These are phyloP conservation scores for Phylloscopus trochilus DNA, from an alignment of 2,113 vertebrate species.

Conservation along the genomic window DNA sequence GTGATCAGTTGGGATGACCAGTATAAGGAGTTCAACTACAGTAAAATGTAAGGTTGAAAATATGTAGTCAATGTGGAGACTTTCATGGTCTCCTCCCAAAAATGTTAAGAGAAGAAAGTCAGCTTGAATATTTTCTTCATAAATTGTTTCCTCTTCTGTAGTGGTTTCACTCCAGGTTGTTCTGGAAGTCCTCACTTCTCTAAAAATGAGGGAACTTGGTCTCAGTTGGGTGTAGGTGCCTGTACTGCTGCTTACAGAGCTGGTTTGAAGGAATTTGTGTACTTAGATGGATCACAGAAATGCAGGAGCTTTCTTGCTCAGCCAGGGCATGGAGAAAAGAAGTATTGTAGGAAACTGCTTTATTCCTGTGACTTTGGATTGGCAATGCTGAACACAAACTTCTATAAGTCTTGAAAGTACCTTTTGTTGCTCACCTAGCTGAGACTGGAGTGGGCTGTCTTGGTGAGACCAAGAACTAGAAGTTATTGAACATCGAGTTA, in stretches of 20 bases:
- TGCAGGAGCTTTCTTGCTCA: background rate
- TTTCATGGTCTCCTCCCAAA: background rate
- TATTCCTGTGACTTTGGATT: background rate
- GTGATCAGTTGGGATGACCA: background rate
- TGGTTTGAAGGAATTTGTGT: background rate
- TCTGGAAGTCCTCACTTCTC: background rate
- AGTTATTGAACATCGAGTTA: background rate
- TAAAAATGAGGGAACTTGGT: background rate
- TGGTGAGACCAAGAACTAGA: background rate
- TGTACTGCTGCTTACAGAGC: background rate
- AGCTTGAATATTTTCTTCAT: background rate
- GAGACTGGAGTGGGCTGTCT: background rate
- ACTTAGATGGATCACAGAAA: background rate
- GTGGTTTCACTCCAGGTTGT: background rate
- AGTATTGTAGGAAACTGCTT: background rate
- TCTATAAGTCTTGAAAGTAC: background rate
- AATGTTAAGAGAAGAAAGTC: background rate
- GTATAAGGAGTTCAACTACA: background rate
- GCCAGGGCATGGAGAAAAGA: background rate
- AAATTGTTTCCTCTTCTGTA: background rate
- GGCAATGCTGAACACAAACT: background rate
- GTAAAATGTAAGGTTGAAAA: background rate
- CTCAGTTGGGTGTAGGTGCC: background rate
- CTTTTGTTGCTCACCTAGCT: background rate
- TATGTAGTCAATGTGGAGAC: background rate